Percentiles rank a stretch among this genome's conserved stretches.
Evolutionary conservation across 2,888 invertebrate genomes (phyloP).

Genomic region (Fragum fragum): DNA sequence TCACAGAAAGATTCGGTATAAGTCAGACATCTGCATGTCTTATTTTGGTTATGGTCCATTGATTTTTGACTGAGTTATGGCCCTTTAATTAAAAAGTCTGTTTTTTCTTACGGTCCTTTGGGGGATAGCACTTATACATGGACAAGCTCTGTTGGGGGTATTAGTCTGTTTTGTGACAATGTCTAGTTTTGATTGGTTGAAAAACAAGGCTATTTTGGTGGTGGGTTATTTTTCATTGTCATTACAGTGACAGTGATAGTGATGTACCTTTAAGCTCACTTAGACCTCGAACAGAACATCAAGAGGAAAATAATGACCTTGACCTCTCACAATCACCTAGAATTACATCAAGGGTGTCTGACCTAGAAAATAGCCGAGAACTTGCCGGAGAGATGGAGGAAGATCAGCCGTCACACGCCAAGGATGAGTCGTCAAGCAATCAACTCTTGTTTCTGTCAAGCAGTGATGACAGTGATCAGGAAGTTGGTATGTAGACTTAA

Average conservation of each 20-base stretch:
- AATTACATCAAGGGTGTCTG: neutral
- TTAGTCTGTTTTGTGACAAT: too few species aligned
- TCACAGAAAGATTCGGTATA: too few species aligned
- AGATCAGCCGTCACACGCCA: neutral
- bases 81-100: too few species aligned
- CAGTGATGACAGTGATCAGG: conserved; percentile 55
- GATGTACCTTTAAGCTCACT: neutral
- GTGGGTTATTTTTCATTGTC: too few species aligned
- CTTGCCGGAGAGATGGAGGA: neutral
- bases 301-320: neutral
- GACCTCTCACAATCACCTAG: neutral
- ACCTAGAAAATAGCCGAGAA: conserved; percentile 2
- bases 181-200: too few species aligned
- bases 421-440: conserved; percentile 29
- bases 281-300: neutral
- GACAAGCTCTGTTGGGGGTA: too few species aligned
- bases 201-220: too few species aligned
- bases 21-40: too few species aligned
- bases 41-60: too few species aligned
- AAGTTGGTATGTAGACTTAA: conserved; percentile 23
- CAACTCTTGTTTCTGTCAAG: conserved; percentile 53
- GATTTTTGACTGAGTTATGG: too few species aligned
- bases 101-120: too few species aligned
- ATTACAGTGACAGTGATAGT: conserved; percentile 1
- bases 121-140: too few species aligned